These are phyloP conservation scores for Stenurella melanura DNA, from an alignment of 2,888 invertebrate species.

Conservation along the genomic window DNA sequence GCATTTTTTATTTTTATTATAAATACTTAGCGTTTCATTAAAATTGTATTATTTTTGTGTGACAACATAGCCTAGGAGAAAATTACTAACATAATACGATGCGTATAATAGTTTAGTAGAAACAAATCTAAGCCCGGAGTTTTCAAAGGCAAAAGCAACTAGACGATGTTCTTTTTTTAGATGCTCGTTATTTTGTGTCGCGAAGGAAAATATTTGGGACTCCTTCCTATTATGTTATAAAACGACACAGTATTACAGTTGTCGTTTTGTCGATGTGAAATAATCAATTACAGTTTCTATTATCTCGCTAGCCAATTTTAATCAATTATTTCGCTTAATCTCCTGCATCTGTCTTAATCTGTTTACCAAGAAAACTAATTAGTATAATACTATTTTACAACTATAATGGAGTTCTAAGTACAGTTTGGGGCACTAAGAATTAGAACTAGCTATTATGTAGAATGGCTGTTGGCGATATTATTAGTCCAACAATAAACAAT, in stretches of 20 bases:
- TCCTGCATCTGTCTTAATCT: slow-evolving; percentile 33
- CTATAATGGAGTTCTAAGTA: slow-evolving; percentile 23
- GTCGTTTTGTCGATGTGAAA: slow-evolving; percentile 21
- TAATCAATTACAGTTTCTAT: slow-evolving; percentile 30
- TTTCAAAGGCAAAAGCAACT: too few relatives aligned
- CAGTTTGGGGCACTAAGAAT: slow-evolving; percentile 8
- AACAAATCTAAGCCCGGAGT: too few relatives aligned
- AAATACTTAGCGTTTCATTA: too few relatives aligned
- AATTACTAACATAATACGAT: too few relatives aligned
- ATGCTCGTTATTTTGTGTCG: too few relatives aligned
- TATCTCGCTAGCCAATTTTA: slow-evolving; percentile 37
- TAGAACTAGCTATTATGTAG: slow-evolving; percentile 1
- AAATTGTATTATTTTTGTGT: too few relatives aligned
- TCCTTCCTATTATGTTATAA: neutral
- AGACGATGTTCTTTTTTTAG: too few relatives aligned
- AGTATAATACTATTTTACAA: slow-evolving; percentile 30
- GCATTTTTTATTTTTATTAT: too few relatives aligned
- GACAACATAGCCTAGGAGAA: too few relatives aligned
- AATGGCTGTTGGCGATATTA: neutral
- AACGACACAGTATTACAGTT: neutral
- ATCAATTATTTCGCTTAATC: slow-evolving; percentile 38
- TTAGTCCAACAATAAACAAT: slow-evolving; percentile 2
- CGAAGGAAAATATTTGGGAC: neutral
- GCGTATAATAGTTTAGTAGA: too few relatives aligned
- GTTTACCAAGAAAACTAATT: slow-evolving; percentile 40